Percentiles rank a stretch among this genome's conserved stretches.
phyloP scores from a whole-genome alignment of 2,797 vertebrate genomes.

The Euthynnus affinis region DNA sequence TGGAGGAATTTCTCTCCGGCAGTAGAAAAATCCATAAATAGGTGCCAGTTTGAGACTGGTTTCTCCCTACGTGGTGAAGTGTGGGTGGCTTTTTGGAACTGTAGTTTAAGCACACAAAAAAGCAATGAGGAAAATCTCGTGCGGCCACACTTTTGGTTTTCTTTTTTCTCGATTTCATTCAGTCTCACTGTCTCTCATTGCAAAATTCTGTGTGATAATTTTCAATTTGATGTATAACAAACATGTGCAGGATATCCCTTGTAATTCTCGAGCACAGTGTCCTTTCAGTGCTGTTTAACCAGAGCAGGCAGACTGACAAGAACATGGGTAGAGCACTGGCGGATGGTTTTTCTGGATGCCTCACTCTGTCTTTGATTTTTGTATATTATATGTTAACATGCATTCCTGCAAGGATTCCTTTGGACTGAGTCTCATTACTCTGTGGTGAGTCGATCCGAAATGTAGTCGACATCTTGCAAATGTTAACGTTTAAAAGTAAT shows the following conservation, averaged over 20 bases:
- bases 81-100: slow-evolving; percentile 85
- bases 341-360: slow-evolving; percentile 62
- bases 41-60: slow-evolving; percentile 84
- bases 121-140: slow-evolving; percentile 79
- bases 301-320: slow-evolving; percentile 67
- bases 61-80: slow-evolving; percentile 79
- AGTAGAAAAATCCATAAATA: slow-evolving; percentile 86
- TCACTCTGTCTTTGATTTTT: slow-evolving; percentile 75
- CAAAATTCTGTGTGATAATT: slow-evolving; percentile 73
- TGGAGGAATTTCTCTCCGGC: slow-evolving; percentile 83
- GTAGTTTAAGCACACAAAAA: slow-evolving; percentile 73
- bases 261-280: slow-evolving; percentile 40
- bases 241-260: slow-evolving; percentile 73
- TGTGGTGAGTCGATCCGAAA: slow-evolving; percentile 66
- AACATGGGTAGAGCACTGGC: slow-evolving; percentile 55
- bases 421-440: slow-evolving; percentile 70
- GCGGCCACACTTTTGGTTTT: slow-evolving; percentile 74
- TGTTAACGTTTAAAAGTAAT: slow-evolving; percentile 72
- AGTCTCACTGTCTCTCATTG: slow-evolving; percentile 45
- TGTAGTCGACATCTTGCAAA: slow-evolving; percentile 66
- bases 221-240: slow-evolving; percentile 76
- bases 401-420: slow-evolving; percentile 69
- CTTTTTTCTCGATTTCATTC: slow-evolving; percentile 49
- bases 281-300: slow-evolving; percentile 55
- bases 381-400: slow-evolving; percentile 70